phyloP scores from a whole-genome alignment of 2,797 vertebrate species.

The Triplophysa bombifrons region DNA sequence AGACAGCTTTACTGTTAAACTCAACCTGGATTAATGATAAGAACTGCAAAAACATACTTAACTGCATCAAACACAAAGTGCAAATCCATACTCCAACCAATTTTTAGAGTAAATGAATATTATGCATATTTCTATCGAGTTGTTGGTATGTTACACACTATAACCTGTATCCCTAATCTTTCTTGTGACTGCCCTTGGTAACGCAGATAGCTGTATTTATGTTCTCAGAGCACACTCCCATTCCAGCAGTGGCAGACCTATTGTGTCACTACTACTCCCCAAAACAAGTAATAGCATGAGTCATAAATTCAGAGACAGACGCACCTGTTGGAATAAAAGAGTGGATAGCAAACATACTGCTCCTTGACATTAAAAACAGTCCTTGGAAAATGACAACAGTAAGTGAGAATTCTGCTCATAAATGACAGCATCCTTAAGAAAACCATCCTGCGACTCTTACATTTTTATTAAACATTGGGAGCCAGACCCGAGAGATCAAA shows the following conservation, averaged over 20 bases:
- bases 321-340: not conserved
- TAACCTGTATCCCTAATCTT: not conserved
- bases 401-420: not conserved
- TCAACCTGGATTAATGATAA: conserved; percentile 33
- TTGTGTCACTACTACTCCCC: not conserved
- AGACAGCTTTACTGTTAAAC: conserved; percentile 30
- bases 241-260: not conserved
- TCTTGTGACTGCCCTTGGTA: not conserved
- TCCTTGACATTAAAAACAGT: not conserved
- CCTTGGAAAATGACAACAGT: not conserved
- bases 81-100: not conserved
- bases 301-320: not conserved
- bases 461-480: no score
- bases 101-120: not conserved
- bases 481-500: no score
- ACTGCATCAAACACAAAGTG: not conserved
- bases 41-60: not conserved
- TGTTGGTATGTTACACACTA: not conserved
- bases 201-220: not conserved
- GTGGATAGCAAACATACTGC: not conserved
- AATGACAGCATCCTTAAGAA: not conserved
- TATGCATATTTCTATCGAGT: not conserved
- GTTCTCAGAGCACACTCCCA: not conserved
- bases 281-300: not conserved
- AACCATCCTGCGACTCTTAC: no score